Percentiles rank a stretch among this genome's conserved stretches.
Conservation (phyloP, 1,140 invertebrate species). For the Proctacanthus coquilletti region DNA sequence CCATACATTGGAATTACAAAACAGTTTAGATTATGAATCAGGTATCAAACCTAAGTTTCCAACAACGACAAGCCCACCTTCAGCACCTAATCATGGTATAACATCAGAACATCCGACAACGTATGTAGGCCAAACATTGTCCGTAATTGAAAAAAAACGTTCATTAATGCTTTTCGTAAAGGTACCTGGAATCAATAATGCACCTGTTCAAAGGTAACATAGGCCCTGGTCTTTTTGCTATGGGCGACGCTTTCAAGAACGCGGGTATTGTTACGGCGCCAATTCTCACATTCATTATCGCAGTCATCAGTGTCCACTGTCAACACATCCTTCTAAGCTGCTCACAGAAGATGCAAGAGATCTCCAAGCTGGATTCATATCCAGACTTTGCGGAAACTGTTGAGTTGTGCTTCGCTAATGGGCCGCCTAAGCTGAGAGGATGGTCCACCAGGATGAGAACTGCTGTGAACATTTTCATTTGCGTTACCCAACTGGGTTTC, state of each 20-base stretch:
- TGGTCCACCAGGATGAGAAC: constrained; percentile 43
- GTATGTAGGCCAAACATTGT: too few relatives aligned
- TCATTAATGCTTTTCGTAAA: too few relatives aligned
- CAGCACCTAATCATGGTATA: too few relatives aligned
- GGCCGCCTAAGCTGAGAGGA: constrained; percentile 41
- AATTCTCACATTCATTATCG: constrained; percentile 45
- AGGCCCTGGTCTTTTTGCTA: constrained; percentile 56
- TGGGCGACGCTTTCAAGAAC: constrained; percentile 61
- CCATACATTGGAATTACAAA: too few relatives aligned
- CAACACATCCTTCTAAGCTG: constrained; percentile 56
- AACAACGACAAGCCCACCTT: too few relatives aligned
- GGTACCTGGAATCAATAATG: constrained; percentile 53
- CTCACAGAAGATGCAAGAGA: constrained; percentile 45
- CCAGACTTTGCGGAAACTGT: constrained; percentile 66
- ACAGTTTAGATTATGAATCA: too few relatives aligned
- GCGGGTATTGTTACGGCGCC: constrained; percentile 51
- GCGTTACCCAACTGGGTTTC: constrained; percentile 84
- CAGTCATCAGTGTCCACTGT: constrained; percentile 52
- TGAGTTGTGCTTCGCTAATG: constrained; percentile 55
- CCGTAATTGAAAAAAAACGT: too few relatives aligned
- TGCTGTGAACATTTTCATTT: constrained; percentile 63
- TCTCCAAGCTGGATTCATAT: constrained; percentile 30
- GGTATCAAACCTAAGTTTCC: too few relatives aligned
- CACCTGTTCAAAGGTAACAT: constrained; percentile 63
- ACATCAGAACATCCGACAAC: too few relatives aligned